These are phyloP conservation scores for Tetrax tetrax DNA, from an alignment of 2,113 vertebrate genomes.

Conservation along the genomic window DNA sequence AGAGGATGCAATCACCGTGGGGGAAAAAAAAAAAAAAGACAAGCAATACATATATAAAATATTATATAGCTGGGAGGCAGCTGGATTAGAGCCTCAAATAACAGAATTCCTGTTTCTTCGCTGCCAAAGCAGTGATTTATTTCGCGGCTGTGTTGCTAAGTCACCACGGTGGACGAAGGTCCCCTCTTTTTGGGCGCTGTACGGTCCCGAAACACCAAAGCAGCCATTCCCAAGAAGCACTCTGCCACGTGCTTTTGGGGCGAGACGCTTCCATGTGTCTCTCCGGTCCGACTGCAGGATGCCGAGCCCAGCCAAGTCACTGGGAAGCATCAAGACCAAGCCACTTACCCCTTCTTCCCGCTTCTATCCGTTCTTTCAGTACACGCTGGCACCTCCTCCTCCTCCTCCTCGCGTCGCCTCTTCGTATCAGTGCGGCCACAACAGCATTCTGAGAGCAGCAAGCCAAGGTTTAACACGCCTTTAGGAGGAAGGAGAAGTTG, in stretches of 20 bases:
- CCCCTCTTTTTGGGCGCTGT: neutral
- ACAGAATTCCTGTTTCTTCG: neutral
- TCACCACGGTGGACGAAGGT: neutral
- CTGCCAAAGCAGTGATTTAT: neutral
- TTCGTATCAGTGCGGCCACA: neutral
- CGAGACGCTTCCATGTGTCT: neutral
- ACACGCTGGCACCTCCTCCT: neutral
- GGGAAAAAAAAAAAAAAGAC: neutral
- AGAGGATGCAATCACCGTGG: neutral
- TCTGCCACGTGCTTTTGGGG: neutral
- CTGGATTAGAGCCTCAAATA: neutral
- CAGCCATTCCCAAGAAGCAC: neutral
- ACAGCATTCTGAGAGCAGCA: neutral
- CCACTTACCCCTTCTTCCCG: conserved; percentile 7
- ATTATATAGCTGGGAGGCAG: neutral
- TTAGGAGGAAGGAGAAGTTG: neutral
- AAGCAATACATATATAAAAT: neutral
- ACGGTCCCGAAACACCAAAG: neutral
- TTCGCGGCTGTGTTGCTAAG: neutral
- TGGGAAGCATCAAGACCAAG: neutral
- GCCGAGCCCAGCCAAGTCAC: neutral
- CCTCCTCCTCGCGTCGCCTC: neutral
- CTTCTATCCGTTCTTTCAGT: neutral
- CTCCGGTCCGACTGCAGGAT: neutral
- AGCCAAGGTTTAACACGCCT: neutral